Base-by-base conservation (phyloP, 2,113 vertebrate species). In the Cygnus atratus region DNA sequence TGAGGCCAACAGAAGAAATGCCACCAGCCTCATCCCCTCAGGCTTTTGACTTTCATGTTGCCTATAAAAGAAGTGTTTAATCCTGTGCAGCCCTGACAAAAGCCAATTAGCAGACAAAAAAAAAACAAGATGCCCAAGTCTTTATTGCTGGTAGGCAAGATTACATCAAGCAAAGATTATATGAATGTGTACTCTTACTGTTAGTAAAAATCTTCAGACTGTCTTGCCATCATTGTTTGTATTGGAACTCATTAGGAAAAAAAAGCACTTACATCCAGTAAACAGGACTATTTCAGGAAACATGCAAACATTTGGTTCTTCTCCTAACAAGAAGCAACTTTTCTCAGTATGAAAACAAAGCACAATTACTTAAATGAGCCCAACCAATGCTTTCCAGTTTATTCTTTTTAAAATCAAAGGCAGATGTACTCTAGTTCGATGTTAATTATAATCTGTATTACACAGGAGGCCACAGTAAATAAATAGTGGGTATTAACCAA, bases 371-470 rank as follows among this genome's bases (percentile, higher is more conserved):
- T 55, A 79, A 59, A 63, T 0, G 5, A 74, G 22, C 16, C 17
- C 26, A 66, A 71, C 37, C 5, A 81, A 88, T 48, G 25, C 1
- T 63, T 83, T 59, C 84, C 68, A 77, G 44, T 39, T 63, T 46
- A 77, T 88, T 79, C 33, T 76, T 95, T 87, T 68, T 16, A 18
- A 83, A 91, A 95, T 73, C 3, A 94, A 87, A 89, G 46, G 15
- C 92, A 96, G 61, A 93, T 57, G 71, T 19, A 91, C 11, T 11
- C 17, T 61, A 67, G 81, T 78, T 84, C 70, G 68, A 84, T 39
- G 55, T 50, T 50, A 75, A 79, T 87, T 87, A 72, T 43, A 76
- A 86, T 61, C 67, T 90, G 39, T 33, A 82, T 33, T 62, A 89
- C 33, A 39, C 10, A 82, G 31, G 37, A 74, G 9, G 41, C 67